A percentile compares a stretch with the other conserved stretches of the same genome.
phyloP scores from a whole-genome alignment of 2,113 vertebrate species.

The Hemibagrus wyckioides region DNA sequence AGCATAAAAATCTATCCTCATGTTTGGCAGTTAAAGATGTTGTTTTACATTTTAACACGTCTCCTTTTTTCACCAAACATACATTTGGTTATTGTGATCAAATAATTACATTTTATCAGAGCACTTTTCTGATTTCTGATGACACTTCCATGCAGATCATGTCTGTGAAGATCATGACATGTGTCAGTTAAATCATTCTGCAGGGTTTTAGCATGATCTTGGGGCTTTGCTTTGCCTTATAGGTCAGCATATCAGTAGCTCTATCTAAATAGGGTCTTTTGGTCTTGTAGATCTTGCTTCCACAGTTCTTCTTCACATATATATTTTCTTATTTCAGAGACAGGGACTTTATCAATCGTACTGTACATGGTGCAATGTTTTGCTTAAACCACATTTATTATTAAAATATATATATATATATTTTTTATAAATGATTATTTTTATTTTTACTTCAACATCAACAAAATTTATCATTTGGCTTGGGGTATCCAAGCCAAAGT shows the following conservation, averaged over 20 bases:
- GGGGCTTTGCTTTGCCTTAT: neutral
- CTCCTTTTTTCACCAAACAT: neutral
- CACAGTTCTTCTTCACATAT: no score
- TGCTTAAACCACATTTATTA: no score
- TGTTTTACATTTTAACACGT: neutral
- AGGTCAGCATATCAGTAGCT: neutral
- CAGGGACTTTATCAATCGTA: no score
- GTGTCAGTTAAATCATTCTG: neutral
- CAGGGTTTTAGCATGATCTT: neutral
- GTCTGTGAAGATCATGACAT: neutral
- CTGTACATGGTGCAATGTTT: no score
- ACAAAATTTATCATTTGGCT: no score
- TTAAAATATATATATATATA: no score
- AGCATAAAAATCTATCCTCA: neutral
- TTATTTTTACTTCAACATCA: no score
- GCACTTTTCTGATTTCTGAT: neutral
- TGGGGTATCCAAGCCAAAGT: no score
- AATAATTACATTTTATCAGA: neutral
- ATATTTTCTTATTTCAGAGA: no score
- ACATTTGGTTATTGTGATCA: neutral
- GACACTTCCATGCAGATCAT: neutral
- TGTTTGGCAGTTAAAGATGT: neutral
- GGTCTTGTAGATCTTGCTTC: no score
- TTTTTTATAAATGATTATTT: no score
- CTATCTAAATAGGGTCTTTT: neutral